phyloP scores from a whole-genome alignment of 2,113 vertebrate genomes.

The Callorhinus ursinus region DNA sequence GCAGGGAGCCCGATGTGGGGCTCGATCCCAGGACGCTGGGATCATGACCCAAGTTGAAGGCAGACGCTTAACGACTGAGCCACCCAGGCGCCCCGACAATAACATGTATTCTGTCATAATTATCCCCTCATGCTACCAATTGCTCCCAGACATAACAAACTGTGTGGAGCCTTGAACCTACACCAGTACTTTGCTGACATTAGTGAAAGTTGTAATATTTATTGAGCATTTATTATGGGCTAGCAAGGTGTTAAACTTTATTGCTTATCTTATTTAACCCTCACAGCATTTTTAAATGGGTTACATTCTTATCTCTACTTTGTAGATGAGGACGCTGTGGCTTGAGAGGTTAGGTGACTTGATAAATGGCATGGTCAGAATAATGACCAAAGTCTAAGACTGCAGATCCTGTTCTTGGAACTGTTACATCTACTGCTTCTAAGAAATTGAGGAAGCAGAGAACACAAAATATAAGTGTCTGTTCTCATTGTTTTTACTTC shows the following conservation, averaged over 20 bases:
- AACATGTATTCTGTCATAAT: neutral
- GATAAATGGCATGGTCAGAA: neutral
- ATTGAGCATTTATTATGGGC: neutral
- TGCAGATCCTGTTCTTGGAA: neutral
- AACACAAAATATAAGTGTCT: neutral
- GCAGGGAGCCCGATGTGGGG: too few relatives aligned
- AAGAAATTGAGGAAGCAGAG: neutral
- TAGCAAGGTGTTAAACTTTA: neutral
- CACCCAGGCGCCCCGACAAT: neutral
- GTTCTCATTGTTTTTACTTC: neutral
- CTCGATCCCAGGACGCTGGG: neutral
- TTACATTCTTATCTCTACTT: neutral
- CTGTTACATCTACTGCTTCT: neutral
- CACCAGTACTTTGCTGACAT: neutral
- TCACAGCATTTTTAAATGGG: neutral
- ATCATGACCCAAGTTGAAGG: neutral
- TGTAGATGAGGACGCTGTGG: neutral
- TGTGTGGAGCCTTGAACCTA: neutral
- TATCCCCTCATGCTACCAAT: neutral
- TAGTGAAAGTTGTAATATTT: neutral
- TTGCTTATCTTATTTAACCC: neutral
- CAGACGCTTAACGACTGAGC: neutral
- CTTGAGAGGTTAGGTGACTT: neutral
- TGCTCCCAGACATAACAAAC: neutral
- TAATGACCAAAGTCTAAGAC: neutral